Percentiles rank a stretch among this genome's conserved stretches.
phyloP scores from a whole-genome alignment of 2,113 vertebrate genomes.

The Thomomys bottae region DNA sequence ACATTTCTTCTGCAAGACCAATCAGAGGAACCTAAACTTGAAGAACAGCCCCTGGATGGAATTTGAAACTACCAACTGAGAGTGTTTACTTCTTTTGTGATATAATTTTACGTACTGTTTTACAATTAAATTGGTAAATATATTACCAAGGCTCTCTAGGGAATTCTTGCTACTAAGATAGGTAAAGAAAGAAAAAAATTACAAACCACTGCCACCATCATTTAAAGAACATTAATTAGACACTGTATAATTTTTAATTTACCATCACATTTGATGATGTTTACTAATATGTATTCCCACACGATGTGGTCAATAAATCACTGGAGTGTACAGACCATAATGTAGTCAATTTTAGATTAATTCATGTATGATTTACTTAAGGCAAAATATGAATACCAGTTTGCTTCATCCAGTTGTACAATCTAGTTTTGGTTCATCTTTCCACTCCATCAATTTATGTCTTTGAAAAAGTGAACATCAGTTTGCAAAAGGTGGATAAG shows the following conservation, averaged over 20 bases:
- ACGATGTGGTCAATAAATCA: neutral
- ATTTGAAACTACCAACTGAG: neutral
- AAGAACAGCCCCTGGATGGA: neutral
- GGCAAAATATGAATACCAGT: slow-evolving; percentile 24
- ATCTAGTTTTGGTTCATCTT: slow-evolving; percentile 17
- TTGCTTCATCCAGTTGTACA: neutral
- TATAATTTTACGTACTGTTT: slow-evolving; percentile 10
- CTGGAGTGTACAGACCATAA: slow-evolving; percentile 28
- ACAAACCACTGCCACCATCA: neutral
- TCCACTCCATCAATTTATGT: slow-evolving; percentile 34
- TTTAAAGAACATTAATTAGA: slow-evolving; percentile 40
- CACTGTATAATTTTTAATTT: neutral
- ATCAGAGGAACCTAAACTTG: neutral
- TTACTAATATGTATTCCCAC: neutral
- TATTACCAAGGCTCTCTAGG: neutral
- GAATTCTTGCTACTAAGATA: slow-evolving; percentile 1
- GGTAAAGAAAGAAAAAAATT: slow-evolving; percentile 8
- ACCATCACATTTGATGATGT: neutral
- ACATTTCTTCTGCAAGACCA: neutral
- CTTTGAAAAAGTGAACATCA: slow-evolving; percentile 41
- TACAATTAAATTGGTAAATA: slow-evolving; percentile 11
- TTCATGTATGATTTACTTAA: slow-evolving; percentile 8
- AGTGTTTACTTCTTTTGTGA: neutral
- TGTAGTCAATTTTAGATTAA: slow-evolving; percentile 35
- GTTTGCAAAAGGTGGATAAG: slow-evolving; percentile 45